A percentile compares a stretch with the other conserved stretches of the same genome.
phyloP scores from a whole-genome alignment of 1,140 invertebrate species.

The Ridgeia piscesae region DNA sequence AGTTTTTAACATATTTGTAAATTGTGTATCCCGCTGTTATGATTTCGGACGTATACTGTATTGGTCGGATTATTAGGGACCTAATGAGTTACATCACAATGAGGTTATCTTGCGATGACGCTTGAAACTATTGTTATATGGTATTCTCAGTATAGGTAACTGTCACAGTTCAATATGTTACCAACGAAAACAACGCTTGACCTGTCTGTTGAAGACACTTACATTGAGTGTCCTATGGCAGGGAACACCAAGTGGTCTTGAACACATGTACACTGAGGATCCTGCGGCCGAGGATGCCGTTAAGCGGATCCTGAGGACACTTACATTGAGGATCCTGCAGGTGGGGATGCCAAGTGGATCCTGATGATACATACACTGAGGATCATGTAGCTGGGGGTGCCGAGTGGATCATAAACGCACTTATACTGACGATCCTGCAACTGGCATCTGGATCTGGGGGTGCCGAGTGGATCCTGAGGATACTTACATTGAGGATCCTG shows the following conservation, averaged over 20 bases:
- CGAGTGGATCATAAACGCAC: constrained; percentile 69
- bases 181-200: background rate
- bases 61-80: no score
- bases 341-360: constrained; percentile 72
- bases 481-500: constrained; percentile 23
- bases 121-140: background rate
- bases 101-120: no score
- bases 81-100: no score
- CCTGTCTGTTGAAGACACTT: background rate
- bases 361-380: constrained; percentile 17
- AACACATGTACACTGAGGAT: constrained; percentile 11
- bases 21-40: no score
- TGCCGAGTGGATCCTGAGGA: constrained; percentile 72
- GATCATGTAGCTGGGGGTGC: constrained; percentile 30
- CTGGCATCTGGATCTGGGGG: no score
- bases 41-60: no score
- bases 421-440: constrained; percentile 28
- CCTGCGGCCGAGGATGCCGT: constrained; percentile 73
- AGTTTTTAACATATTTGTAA: no score
- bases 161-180: background rate
- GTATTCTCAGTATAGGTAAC: background rate
- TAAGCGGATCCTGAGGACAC: constrained; percentile 69
- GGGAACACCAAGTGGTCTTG: no score
- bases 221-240: constrained; percentile 28
- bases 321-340: constrained; percentile 30